phyloP scores from a whole-genome alignment of 2,113 vertebrate genomes.

The Oostethus manadensis region DNA sequence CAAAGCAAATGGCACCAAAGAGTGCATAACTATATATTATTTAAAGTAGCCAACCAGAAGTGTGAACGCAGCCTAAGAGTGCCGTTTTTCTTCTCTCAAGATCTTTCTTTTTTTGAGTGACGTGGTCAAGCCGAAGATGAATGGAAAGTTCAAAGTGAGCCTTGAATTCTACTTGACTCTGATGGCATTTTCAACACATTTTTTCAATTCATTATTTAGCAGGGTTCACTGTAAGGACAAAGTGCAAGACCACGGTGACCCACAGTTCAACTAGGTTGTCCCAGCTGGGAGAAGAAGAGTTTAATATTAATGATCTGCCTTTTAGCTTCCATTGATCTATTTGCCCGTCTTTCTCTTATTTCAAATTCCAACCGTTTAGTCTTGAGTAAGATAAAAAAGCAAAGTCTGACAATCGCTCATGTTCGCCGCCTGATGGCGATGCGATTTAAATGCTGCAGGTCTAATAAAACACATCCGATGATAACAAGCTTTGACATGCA shows the following conservation, averaged over 20 bases:
- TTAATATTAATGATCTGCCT: conserved; percentile 23
- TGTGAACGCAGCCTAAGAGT: conserved; percentile 1
- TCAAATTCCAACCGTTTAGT: conserved; percentile 19
- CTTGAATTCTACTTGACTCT: conserved; percentile 28
- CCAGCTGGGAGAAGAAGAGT: conserved; percentile 25
- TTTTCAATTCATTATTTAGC: conserved; percentile 44
- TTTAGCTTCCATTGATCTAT: conserved; percentile 5
- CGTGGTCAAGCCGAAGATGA: conserved; percentile 11
- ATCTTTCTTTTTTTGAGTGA: background rate
- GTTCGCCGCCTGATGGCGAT: background rate
- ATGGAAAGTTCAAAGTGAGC: conserved; percentile 34
- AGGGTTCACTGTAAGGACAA: conserved; percentile 28
- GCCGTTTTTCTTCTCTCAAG: background rate
- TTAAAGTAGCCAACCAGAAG: conserved; percentile 10
- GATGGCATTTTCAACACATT: conserved; percentile 19
- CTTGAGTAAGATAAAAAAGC: background rate
- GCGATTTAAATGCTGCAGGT: background rate
- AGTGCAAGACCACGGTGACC: conserved; percentile 39
- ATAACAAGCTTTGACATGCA: conserved; percentile 7
- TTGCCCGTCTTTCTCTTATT: conserved; percentile 16
- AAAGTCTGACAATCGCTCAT: background rate
- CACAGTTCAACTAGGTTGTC: conserved; percentile 36
- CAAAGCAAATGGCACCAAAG: too few relatives aligned
- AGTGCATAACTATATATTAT: conserved; percentile 18
- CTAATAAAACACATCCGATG: background rate